Conservation (phyloP, 2,797 vertebrate genomes). For the Vultur gryphus region DNA sequence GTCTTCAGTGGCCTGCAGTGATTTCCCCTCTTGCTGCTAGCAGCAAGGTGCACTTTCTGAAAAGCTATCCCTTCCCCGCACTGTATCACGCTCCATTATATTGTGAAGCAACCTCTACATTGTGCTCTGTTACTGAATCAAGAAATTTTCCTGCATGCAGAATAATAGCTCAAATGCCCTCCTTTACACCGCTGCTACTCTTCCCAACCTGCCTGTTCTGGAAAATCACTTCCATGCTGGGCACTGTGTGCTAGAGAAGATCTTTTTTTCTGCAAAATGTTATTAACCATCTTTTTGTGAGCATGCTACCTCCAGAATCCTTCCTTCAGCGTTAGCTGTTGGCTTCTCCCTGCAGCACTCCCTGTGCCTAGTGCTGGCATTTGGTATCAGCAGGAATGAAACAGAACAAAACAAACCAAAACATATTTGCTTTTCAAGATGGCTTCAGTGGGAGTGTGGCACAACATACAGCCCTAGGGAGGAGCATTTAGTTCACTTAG, state of each 20-base stretch:
- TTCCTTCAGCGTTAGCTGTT: neutral
- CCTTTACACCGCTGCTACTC: neutral
- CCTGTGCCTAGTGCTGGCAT: slow-evolving; percentile 8
- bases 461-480: neutral
- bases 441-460: slow-evolving; percentile 13
- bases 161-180: neutral
- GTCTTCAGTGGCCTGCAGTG: neutral
- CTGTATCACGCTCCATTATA: neutral
- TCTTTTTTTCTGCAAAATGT: neutral
- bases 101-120: neutral
- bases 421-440: neutral
- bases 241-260: neutral
- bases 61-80: accelerated
- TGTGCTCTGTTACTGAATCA: neutral
- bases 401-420: neutral
- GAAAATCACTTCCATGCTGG: neutral
- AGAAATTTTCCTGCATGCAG: neutral
- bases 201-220: neutral
- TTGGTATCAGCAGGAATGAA: neutral
- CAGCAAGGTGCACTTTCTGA: neutral
- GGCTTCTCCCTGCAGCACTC: slow-evolving; percentile 1
- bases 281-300: neutral
- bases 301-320: neutral
- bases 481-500: slow-evolving; percentile 34
- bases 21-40: neutral